A percentile compares a stretch with the other conserved stretches of the same genome.
Evolutionary conservation across 2,797 vertebrate species (phyloP).

Genomic region (Botia almorhae): DNA sequence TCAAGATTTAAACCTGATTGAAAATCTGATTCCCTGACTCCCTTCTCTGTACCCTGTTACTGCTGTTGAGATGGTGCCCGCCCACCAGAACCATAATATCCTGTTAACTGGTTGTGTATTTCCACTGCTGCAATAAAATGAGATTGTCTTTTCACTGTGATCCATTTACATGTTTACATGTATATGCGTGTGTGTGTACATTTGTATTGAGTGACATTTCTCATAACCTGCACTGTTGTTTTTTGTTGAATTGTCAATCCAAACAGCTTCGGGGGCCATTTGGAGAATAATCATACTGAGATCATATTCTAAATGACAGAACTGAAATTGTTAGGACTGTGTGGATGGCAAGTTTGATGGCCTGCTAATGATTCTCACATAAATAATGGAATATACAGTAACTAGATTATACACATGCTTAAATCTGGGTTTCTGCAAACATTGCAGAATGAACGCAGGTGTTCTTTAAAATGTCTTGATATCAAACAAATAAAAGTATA

Average conservation of each 20-base stretch:
- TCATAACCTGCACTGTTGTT: slow-evolving; percentile 61
- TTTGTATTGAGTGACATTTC: slow-evolving; percentile 42
- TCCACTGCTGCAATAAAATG: slow-evolving; percentile 37
- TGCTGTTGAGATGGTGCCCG: slow-evolving; percentile 12
- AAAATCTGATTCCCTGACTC: too few species aligned
- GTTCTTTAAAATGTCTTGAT: background rate
- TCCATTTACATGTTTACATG: slow-evolving; percentile 31
- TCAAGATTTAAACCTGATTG: slow-evolving; percentile 4
- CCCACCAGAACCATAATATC: slow-evolving; percentile 26
- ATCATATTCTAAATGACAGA: slow-evolving; percentile 36
- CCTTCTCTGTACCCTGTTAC: background rate
- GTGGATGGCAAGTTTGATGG: slow-evolving; percentile 21
- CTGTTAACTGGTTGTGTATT: slow-evolving; percentile 26
- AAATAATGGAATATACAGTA: slow-evolving; percentile 10
- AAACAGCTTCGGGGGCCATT: slow-evolving; percentile 22
- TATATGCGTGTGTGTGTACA: background rate
- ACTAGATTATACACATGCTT: background rate
- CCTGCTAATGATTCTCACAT: slow-evolving; percentile 27
- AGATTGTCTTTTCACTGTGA: slow-evolving; percentile 27
- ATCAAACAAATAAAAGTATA: background rate
- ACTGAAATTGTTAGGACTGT: slow-evolving; percentile 26
- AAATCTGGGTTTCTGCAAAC: background rate
- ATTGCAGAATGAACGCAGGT: background rate
- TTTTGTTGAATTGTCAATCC: slow-evolving; percentile 54
- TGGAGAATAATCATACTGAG: slow-evolving; percentile 26